Conservation (phyloP, 2,113 vertebrate genomes). For the Stegastes partitus region DNA sequence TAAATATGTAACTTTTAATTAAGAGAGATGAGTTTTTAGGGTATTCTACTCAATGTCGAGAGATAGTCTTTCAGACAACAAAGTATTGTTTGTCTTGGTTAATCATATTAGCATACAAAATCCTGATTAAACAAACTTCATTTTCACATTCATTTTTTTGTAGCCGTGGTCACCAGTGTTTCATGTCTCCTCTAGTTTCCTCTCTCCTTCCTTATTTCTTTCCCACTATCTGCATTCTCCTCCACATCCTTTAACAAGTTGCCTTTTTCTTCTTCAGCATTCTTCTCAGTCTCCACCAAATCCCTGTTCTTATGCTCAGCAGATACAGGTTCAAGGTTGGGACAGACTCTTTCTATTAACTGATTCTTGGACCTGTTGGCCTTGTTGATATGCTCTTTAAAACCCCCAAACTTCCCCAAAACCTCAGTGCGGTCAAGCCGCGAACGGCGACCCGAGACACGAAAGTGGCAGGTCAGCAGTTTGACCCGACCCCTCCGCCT, state of each 20-base stretch:
- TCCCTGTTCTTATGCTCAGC: background rate
- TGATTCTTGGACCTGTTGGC: conserved; percentile 22
- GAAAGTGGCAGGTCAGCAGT: conserved; percentile 73
- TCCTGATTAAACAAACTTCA: no score
- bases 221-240: background rate
- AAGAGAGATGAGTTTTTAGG: no score
- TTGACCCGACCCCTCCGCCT: conserved; percentile 43
- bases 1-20: no score
- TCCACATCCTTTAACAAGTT: background rate
- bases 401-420: conserved; percentile 15
- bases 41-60: no score
- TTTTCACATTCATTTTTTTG: no score
- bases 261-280: background rate
- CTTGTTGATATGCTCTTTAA: conserved; percentile 30
- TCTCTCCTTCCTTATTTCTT: background rate
- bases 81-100: no score
- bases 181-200: background rate
- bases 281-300: background rate
- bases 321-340: background rate
- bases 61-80: no score
- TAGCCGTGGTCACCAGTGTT: no score
- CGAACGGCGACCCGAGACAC: conserved; percentile 28
- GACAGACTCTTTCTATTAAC: conserved; percentile 1
- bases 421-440: conserved; percentile 40
- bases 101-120: no score